Evolutionary conservation across 2,888 invertebrate species (phyloP).

Genomic region (Cyaniris semiargus): DNA sequence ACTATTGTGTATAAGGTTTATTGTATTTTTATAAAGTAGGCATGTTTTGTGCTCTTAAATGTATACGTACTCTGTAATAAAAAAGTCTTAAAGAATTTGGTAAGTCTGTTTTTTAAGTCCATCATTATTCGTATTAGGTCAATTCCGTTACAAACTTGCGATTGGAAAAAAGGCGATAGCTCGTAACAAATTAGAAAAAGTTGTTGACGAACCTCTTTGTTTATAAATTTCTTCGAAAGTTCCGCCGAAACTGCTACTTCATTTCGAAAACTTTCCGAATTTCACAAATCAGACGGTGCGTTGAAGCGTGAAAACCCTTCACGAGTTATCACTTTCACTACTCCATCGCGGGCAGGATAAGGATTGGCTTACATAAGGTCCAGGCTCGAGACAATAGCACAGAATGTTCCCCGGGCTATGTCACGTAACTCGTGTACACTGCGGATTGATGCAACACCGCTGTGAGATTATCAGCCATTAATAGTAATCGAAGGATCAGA

Average conservation of each 20-base stretch:
- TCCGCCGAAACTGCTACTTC: background rate
- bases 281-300: conserved; percentile 26
- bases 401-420: conserved; percentile 38
- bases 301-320: conserved; percentile 24
- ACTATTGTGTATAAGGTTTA: background rate
- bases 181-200: conserved; percentile 13
- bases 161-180: conserved; percentile 5
- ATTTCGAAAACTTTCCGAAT: conserved; percentile 26
- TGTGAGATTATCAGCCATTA: conserved; percentile 28
- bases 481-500: conserved; percentile 28
- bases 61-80: background rate
- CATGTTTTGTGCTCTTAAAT: too few species aligned
- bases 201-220: conserved; percentile 20
- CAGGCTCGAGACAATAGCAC: conserved; percentile 37
- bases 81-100: background rate
- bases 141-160: background rate
- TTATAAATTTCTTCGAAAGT: conserved; percentile 23
- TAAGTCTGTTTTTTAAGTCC: background rate
- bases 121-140: background rate
- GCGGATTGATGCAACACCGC: conserved; percentile 41
- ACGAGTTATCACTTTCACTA: conserved; percentile 27
- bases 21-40: background rate
- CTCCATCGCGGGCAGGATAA: conserved; percentile 28
- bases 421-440: conserved; percentile 39
- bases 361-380: conserved; percentile 23